These are phyloP conservation scores for Plectus sambesii DNA, from an alignment of 1,140 invertebrate genomes.

Conservation along the genomic window DNA sequence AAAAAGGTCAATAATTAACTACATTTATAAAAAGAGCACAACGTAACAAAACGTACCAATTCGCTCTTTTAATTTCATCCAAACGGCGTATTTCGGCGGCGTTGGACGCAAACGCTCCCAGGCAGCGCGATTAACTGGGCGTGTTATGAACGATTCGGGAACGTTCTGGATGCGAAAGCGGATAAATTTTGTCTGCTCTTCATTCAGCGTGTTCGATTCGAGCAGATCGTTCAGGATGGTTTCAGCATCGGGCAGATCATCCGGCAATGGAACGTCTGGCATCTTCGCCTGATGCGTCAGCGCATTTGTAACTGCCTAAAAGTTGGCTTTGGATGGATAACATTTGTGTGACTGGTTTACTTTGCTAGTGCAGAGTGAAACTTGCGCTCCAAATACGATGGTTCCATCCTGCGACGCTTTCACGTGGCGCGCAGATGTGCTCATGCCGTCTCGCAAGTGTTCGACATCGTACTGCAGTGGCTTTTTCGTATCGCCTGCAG, in stretches of 20 bases:
- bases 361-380: too few relatives aligned
- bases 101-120: slow-evolving; percentile 11
- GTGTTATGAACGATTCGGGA: slow-evolving; percentile 14
- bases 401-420: too few relatives aligned
- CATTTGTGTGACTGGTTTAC: too few relatives aligned
- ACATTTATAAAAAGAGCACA: too few relatives aligned
- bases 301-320: too few relatives aligned
- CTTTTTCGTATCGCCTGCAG: too few relatives aligned
- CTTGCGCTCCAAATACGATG: too few relatives aligned
- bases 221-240: slow-evolving; percentile 3
- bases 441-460: too few relatives aligned
- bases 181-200: slow-evolving; percentile 13
- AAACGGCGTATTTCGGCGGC: slow-evolving; percentile 16
- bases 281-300: slow-evolving; percentile 35
- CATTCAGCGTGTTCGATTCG: slow-evolving; percentile 3
- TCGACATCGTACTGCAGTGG: too few relatives aligned
- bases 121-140: slow-evolving; percentile 22
- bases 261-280: slow-evolving; percentile 31
- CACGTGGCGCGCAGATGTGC: too few relatives aligned
- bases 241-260: slow-evolving; percentile 16
- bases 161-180: slow-evolving; percentile 16
- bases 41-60: slow-evolving; percentile 12
- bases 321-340: too few relatives aligned
- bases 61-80: slow-evolving; percentile 16
- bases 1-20: too few relatives aligned